phyloP scores from a whole-genome alignment of 1,140 invertebrate species.

The Atta texana region DNA sequence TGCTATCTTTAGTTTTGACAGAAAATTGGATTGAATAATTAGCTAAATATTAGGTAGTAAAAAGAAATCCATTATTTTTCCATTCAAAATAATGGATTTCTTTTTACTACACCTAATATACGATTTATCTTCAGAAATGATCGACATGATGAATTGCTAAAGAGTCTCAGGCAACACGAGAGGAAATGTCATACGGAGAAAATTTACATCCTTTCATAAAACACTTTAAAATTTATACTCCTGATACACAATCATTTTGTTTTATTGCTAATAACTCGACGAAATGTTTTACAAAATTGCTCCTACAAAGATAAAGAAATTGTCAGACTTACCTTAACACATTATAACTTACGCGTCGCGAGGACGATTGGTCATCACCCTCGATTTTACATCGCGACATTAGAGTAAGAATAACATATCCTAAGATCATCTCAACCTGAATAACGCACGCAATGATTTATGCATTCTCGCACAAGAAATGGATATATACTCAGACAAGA shows the following conservation, averaged over 20 bases:
- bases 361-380: slow-evolving; percentile 11
- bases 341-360: slow-evolving; percentile 13
- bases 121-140: not conserved
- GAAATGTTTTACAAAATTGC: slow-evolving; percentile 41
- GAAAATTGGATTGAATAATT: not conserved
- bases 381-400: slow-evolving; percentile 13
- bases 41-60: not conserved
- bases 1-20: not conserved
- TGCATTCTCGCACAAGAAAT: slow-evolving; percentile 27
- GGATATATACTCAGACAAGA: slow-evolving; percentile 10
- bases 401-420: slow-evolving; percentile 32
- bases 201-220: not conserved
- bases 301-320: slow-evolving; percentile 33
- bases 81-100: no score
- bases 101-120: no score
- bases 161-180: not conserved
- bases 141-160: not conserved
- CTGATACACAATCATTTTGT: not conserved
- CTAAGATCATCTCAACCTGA: slow-evolving; percentile 25
- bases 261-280: slow-evolving; percentile 44
- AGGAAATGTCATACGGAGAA: not conserved
- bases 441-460: slow-evolving; percentile 43
- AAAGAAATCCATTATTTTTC: no score
- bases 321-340: slow-evolving; percentile 52
- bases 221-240: not conserved